A percentile compares a stretch with the other conserved stretches of the same genome.
Evolutionary conservation across 2,888 invertebrate species (phyloP).

Genomic region (Pachycephus smyrnensis): DNA sequence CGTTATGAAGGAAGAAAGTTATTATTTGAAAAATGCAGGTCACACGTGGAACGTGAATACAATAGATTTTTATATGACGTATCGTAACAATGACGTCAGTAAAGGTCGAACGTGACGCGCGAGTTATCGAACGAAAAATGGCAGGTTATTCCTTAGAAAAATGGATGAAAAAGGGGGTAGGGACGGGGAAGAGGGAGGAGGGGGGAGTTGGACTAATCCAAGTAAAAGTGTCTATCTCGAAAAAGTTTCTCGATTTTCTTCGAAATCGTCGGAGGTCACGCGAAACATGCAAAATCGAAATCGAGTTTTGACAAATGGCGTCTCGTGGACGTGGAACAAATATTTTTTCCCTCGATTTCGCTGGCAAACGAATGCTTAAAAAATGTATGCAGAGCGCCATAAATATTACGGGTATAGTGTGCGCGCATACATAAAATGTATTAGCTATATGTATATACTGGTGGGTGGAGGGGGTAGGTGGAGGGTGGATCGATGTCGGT

Average conservation of each 20-base stretch:
- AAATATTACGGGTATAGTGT: neutral
- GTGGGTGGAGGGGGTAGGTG: neutral
- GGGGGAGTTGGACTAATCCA: neutral
- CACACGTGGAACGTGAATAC: neutral
- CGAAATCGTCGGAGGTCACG: neutral
- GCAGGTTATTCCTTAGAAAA: too few species aligned
- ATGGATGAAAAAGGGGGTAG: too few species aligned
- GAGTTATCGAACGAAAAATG: neutral
- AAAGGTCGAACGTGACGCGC: neutral
- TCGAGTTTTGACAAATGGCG: neutral
- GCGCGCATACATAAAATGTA: neutral
- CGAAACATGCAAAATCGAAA: neutral
- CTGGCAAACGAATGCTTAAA: neutral
- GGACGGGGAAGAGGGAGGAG: too few species aligned
- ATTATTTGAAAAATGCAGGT: neutral
- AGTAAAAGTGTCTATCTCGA: neutral
- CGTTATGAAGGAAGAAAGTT: neutral
- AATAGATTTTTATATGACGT: neutral
- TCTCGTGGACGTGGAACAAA: neutral
- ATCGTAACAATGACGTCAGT: neutral
- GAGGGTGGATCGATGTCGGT: conserved; percentile 26
- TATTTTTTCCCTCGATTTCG: neutral
- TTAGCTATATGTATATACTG: conserved; percentile 8
- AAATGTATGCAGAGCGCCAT: neutral
- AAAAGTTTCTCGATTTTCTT: neutral